Evolutionary conservation across 2,888 invertebrate genomes (phyloP), one percentile per base, ranked within the genome.

Genomic region (Torymus aiolomorphi): DNA sequence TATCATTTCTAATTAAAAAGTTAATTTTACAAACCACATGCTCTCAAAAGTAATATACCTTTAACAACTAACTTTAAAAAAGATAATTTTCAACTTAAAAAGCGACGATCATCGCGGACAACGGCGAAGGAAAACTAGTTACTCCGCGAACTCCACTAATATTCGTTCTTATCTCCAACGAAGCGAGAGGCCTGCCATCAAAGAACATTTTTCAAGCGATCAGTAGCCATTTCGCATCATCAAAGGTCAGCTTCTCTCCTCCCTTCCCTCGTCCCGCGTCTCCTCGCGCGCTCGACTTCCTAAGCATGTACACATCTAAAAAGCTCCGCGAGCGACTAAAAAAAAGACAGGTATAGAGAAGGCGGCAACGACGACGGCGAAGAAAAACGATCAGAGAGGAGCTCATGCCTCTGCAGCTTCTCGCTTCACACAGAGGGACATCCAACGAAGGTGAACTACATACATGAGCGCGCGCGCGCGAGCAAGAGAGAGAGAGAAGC

Each of bases 201-300:
- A 66, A 71, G 75, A 51, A 51, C 42, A 70, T 61, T 71, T 75
- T 71, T 71, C 56, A 63, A 73, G 18, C 73, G 70, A 78, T 76
- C 78, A 72, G 81, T 81, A 69, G 78, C 78, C 72, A 78, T 76
- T 73, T 73, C 69, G 65, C 52, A 72, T 81, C 72, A 59, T 81
- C 73, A 78, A 81, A 78, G 76, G 62, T 76, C 72, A 77, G 67
- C 59, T 56, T 42, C 42, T 42, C 42, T 10, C 8, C 42, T 42
- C 8, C 8, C 42, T 8, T 8, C 42, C 42, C 8, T 8, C 8
- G 4, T 3, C 1, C 31, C 5, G 42, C 5, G 42, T 42, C 42
- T 42, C 42, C 42, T 56, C 54, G 49, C 59, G 18, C 57, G 8
- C 62, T 10, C 62, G 57, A 57, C 54, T 72, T 51, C 57, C 61